Evolutionary conservation across 1,140 invertebrate species (phyloP).

Genomic region (Aphaenogaster rudis): DNA sequence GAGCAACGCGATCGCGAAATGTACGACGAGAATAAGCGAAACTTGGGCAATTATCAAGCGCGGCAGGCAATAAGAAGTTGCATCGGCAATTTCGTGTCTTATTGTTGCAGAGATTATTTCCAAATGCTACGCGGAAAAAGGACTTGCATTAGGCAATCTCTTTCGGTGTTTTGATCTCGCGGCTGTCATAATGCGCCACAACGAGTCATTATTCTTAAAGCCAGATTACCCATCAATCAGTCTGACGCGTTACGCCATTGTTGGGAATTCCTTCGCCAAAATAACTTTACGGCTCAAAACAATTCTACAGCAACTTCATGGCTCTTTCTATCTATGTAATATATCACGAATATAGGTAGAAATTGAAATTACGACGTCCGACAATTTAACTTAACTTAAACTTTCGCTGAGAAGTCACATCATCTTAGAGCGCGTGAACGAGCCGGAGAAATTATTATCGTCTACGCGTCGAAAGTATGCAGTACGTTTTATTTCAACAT

Average conservation of each 20-base stretch:
- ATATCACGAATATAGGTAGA: not conserved
- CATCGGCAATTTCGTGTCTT: conserved; percentile 40
- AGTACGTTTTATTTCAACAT: not conserved
- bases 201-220: conserved; percentile 47
- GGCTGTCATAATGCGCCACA: conserved; percentile 37
- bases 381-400: conserved; percentile 12
- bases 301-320: conserved; percentile 10
- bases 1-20: conserved; percentile 37
- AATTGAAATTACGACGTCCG: conserved; percentile 34
- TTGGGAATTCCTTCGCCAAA: conserved; percentile 19
- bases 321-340: not conserved
- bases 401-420: conserved; percentile 12
- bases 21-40: conserved; percentile 22
- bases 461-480: not conserved
- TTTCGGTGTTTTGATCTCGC: conserved; percentile 36
- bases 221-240: conserved; percentile 43
- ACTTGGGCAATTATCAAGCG: conserved; percentile 50
- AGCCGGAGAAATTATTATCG: not conserved
- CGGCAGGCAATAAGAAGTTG: conserved; percentile 33
- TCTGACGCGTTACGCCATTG: conserved; percentile 30
- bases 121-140: conserved; percentile 30
- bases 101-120: conserved; percentile 26
- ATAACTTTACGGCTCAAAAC: not conserved
- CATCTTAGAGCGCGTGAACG: not conserved
- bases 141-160: conserved; percentile 23